These are phyloP conservation scores for Lasius platythorax DNA, from an alignment of 2,888 invertebrate species.

Conservation along the genomic window DNA sequence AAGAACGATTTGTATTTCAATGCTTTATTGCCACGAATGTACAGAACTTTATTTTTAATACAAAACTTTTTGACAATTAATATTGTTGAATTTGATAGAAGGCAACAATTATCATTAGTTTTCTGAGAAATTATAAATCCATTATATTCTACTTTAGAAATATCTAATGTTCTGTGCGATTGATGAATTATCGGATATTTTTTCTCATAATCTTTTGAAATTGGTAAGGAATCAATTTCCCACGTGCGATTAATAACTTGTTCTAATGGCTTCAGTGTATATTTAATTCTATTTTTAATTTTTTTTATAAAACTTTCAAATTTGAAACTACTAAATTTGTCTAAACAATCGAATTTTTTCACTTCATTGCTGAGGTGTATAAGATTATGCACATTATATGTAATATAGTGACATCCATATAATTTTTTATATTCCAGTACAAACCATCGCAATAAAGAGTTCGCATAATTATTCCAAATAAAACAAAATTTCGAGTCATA, in stretches of 20 bases:
- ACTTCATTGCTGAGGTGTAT: conserved; percentile 68
- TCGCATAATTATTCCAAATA: conserved; percentile 62
- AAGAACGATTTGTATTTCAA: conserved; percentile 29
- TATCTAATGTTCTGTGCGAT: background rate
- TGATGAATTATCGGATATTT: conserved; percentile 36
- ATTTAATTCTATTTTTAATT: conserved; percentile 57
- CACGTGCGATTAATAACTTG: conserved; percentile 49
- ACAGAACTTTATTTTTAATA: background rate
- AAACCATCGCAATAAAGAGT: conserved; percentile 67
- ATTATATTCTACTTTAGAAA: conserved; percentile 37
- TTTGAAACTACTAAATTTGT: conserved; percentile 70
- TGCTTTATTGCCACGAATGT: background rate
- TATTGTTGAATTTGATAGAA: conserved; percentile 1
- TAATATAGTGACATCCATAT: conserved; percentile 65
- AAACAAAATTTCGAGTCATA: conserved; percentile 48
- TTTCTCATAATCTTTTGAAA: conserved; percentile 20
- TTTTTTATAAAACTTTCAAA: conserved; percentile 67
- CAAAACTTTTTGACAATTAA: conserved; percentile 5
- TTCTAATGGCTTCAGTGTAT: background rate
- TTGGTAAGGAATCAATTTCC: conserved; percentile 9
- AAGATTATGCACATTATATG: conserved; percentile 72
- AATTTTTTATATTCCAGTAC: conserved; percentile 60
- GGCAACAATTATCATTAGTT: conserved; percentile 43
- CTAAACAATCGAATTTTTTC: conserved; percentile 64
- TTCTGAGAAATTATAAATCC: conserved; percentile 41